Percentiles rank a stretch among this genome's conserved stretches.
Conservation (phyloP, 2,797 vertebrate species). For the Malurus leucopterus region DNA sequence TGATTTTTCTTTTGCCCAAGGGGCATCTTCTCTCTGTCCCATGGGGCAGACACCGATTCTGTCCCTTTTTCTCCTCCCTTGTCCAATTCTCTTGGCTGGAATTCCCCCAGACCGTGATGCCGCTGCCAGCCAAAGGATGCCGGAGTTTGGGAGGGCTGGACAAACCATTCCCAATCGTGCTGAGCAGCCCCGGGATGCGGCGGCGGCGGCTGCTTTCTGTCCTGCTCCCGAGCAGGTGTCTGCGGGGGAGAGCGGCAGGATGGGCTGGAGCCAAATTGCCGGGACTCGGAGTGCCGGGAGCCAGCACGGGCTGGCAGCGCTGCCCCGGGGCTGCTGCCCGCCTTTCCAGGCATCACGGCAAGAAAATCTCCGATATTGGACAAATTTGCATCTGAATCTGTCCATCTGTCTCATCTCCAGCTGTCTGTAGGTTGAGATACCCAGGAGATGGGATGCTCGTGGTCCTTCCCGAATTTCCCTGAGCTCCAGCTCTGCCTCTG, state of each 20-base stretch:
- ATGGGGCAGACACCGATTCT: not conserved
- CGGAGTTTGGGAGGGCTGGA: not conserved
- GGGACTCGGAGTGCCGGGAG: not conserved
- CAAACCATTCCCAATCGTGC: not conserved
- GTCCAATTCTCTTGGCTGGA: not conserved
- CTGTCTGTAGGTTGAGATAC: accelerated
- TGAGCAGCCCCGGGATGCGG: not conserved
- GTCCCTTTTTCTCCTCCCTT: not conserved
- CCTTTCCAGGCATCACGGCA: not conserved
- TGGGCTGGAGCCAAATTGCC: not conserved
- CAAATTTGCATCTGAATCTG: not conserved
- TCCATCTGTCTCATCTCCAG: not conserved
- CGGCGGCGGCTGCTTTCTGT: not conserved
- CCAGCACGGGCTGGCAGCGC: not conserved
- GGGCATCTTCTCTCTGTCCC: not conserved
- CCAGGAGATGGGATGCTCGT: not conserved
- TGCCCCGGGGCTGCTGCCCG: not conserved
- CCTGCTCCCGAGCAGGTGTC: not conserved
- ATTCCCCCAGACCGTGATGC: not conserved
- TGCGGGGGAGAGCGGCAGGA: not conserved
- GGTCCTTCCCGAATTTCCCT: not conserved
- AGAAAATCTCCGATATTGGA: not conserved
- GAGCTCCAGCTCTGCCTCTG: not conserved
- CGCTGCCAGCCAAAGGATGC: not conserved
- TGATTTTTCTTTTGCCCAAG: not conserved